Conservation (phyloP, 2,797 vertebrate genomes). For the Micrastur ruficollis region DNA sequence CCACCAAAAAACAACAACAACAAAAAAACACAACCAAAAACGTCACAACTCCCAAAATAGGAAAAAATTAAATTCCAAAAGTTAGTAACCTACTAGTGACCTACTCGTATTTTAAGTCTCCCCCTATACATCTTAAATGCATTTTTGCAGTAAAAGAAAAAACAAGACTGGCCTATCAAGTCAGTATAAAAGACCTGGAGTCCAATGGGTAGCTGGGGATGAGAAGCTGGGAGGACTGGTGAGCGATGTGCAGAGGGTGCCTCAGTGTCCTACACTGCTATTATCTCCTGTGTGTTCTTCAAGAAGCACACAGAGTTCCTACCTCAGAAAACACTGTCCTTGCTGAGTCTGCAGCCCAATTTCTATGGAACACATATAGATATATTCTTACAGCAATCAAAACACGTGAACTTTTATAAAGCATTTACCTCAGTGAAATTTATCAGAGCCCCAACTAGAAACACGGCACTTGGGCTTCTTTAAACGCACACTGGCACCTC, state of each 20-base stretch:
- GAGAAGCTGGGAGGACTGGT: background rate
- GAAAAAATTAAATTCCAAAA: background rate
- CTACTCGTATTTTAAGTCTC: background rate
- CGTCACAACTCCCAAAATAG: background rate
- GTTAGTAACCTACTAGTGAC: background rate
- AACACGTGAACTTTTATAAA: background rate
- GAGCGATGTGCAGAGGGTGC: accelerated
- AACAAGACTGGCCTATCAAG: background rate
- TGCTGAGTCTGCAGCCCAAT: background rate
- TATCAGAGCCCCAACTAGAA: background rate
- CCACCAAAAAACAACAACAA: too few species aligned
- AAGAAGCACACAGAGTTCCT: background rate
- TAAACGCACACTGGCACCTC: background rate
- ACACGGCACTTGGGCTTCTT: background rate
- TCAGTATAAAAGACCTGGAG: background rate
- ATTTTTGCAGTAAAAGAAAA: background rate
- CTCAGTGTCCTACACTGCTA: background rate
- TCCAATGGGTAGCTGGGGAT: background rate
- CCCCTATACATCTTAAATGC: background rate
- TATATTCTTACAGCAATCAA: background rate
- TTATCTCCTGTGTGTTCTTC: background rate
- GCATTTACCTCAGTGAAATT: background rate
- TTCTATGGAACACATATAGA: background rate
- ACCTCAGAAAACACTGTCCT: background rate
- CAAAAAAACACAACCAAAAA: too few species aligned